A percentile compares a stretch with the other conserved stretches of the same genome.
phyloP scores from a whole-genome alignment of 2,888 invertebrate species.

The Epistrophe eligans region DNA sequence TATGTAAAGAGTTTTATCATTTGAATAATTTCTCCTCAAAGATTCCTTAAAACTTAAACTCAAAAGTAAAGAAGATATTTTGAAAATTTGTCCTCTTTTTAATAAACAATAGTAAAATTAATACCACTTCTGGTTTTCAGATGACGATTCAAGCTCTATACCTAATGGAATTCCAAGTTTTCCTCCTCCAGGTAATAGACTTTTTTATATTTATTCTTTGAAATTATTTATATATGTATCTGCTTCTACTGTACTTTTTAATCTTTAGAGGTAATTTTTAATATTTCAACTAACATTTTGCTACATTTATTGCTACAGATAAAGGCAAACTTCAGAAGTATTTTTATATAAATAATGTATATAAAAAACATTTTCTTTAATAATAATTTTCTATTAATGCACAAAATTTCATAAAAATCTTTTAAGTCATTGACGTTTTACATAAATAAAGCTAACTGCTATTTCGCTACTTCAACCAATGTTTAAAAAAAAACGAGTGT shows the following conservation, averaged over 20 bases:
- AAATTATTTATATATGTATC: conserved; percentile 25
- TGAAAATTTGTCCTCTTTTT: no score
- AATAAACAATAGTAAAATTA: no score
- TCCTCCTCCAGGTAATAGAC: conserved; percentile 83
- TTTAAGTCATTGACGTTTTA: not conserved
- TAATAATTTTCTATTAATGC: not conserved
- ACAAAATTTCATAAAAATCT: not conserved
- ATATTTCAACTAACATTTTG: conserved; percentile 3
- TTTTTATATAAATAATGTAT: no score
- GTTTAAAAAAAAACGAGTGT: not conserved
- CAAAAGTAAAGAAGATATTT: no score
- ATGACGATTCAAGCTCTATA: conserved; percentile 80
- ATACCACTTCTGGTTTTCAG: conserved; percentile 69
- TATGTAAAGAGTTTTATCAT: no score
- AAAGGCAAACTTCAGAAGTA: conserved; percentile 28
- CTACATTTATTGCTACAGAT: conserved; percentile 43
- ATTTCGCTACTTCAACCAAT: not conserved
- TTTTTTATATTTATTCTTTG: conserved; percentile 10
- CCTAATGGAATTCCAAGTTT: conserved; percentile 81
- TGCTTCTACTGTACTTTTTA: conserved; percentile 57
- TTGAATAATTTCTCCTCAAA: no score
- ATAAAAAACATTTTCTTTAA: no score
- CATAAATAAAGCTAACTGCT: not conserved
- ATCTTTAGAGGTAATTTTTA: conserved; percentile 57
- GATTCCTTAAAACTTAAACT: no score